These are phyloP conservation scores for Pica pica DNA, from an alignment of 2,113 vertebrate species.

Conservation along the genomic window DNA sequence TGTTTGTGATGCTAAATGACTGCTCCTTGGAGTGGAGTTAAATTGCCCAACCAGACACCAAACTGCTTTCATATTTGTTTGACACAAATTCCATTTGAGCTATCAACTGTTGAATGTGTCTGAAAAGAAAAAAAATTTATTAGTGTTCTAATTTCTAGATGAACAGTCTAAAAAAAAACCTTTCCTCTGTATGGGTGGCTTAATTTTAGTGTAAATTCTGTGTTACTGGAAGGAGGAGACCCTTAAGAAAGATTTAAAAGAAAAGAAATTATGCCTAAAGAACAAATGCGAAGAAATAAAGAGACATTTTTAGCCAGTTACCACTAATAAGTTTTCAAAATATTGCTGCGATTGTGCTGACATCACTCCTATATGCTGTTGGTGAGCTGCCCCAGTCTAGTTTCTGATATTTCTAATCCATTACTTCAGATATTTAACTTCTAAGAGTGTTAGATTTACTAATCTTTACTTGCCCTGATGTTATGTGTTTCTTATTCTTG, in stretches of 20 bases:
- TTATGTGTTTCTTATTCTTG: neutral
- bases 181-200: neutral
- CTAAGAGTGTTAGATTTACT: neutral
- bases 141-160: neutral
- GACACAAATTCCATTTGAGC: neutral
- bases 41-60: neutral
- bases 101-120: neutral
- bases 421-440: neutral
- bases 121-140: neutral
- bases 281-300: neutral
- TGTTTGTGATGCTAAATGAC: neutral
- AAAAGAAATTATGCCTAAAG: neutral
- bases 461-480: neutral
- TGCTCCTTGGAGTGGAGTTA: neutral
- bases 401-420: neutral
- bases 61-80: neutral
- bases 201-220: neutral
- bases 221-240: neutral
- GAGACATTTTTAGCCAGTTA: neutral
- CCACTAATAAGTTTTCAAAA: neutral
- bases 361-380: neutral
- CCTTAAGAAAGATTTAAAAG: neutral
- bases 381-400: neutral
- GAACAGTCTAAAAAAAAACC: neutral
- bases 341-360: rapidly evolving